phyloP scores from a whole-genome alignment of 2,797 vertebrate species.

The Falco rusticolus region DNA sequence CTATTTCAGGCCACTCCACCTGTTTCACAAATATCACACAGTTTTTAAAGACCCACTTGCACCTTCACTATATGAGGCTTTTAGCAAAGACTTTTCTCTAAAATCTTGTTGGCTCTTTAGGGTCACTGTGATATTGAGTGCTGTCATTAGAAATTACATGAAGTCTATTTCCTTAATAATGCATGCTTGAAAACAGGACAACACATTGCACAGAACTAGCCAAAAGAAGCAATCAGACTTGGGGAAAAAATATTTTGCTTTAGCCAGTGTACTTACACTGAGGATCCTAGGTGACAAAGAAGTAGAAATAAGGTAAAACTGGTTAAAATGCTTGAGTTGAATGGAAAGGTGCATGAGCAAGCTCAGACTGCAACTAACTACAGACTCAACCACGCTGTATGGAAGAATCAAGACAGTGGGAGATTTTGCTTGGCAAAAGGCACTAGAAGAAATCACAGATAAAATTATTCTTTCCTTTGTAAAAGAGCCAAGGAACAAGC shows the following conservation, averaged over 20 bases:
- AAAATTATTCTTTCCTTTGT: background rate
- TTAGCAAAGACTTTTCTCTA: background rate
- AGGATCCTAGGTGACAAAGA: background rate
- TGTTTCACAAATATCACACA: background rate
- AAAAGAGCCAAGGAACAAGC: background rate
- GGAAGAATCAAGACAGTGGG: background rate
- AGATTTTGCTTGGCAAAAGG: background rate
- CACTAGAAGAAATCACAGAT: background rate
- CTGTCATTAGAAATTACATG: fast-evolving
- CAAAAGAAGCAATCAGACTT: background rate
- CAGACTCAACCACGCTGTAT: background rate
- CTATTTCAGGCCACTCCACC: background rate
- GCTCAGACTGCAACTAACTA: background rate
- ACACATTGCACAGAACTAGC: background rate
- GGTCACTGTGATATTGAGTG: fast-evolving
- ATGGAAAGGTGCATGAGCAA: background rate
- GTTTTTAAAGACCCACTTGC: background rate
- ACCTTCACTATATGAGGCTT: background rate
- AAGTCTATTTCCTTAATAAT: background rate
- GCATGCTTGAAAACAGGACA: background rate
- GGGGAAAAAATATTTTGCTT: background rate
- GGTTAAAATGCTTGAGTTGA: background rate
- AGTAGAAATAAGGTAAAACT: background rate
- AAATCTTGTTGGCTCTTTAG: background rate
- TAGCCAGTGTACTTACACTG: background rate